These are phyloP conservation scores for Micromys minutus DNA, from an alignment of 2,113 vertebrate genomes.

Conservation along the genomic window DNA sequence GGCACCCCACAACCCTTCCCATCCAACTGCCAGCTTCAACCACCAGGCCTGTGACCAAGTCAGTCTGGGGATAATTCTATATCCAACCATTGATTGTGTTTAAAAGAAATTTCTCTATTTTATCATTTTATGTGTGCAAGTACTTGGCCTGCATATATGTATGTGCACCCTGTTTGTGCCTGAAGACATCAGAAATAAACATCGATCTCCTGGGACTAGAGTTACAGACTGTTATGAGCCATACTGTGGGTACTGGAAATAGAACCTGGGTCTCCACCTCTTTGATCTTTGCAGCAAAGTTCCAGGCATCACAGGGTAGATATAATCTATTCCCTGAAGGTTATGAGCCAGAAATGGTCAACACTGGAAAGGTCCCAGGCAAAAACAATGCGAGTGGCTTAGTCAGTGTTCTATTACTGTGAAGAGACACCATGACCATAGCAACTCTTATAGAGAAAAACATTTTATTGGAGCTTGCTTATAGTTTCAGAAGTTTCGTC, in stretches of 20 bases:
- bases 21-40: not conserved
- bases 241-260: not conserved
- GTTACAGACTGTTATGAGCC: not conserved
- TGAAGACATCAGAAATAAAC: not conserved
- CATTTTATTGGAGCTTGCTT: not conserved
- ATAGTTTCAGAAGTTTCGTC: not conserved
- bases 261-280: not conserved
- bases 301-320: not conserved
- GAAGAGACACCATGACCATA: not conserved
- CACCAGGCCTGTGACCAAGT: not conserved
- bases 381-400: not conserved
- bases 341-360: not conserved
- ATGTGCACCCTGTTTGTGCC: not conserved
- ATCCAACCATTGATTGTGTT: not conserved
- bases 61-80: not conserved
- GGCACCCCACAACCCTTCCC: not conserved
- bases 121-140: not conserved
- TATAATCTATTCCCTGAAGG: not conserved
- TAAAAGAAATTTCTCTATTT: not conserved
- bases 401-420: not conserved
- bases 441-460: not conserved
- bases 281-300: not conserved
- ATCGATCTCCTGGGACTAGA: not conserved
- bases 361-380: fast-evolving
- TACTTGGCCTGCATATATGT: no score